These are phyloP conservation scores for Toxotes chatareus DNA, from an alignment of 2,113 vertebrate genomes.

Conservation along the genomic window DNA sequence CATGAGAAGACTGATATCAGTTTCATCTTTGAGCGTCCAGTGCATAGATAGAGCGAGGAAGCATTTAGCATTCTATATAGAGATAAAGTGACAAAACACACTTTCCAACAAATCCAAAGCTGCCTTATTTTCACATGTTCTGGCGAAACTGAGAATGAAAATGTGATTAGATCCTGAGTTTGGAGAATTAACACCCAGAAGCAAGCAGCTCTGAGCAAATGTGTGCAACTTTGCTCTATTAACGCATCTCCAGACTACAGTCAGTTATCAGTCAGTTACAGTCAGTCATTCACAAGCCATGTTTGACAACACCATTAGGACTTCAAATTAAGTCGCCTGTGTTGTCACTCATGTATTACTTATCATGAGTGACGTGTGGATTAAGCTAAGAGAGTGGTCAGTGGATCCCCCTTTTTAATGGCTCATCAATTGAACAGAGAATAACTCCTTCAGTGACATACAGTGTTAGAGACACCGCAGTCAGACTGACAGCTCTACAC, in stretches of 20 bases:
- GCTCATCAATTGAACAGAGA: conserved; percentile 8
- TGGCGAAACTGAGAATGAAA: not conserved
- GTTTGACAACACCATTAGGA: conserved; percentile 6
- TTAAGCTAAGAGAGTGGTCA: conserved; percentile 10
- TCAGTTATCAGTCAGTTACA: not conserved
- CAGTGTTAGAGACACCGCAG: conserved; percentile 15
- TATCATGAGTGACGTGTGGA: not conserved
- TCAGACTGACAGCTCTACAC: conserved; percentile 43
- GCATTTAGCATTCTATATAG: not conserved
- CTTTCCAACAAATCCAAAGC: not conserved
- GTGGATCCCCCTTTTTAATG: not conserved
- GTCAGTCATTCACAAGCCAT: too few species aligned
- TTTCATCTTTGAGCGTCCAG: not conserved
- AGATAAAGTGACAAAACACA: not conserved
- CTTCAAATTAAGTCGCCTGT: not conserved
- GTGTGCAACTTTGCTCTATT: not conserved
- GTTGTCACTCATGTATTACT: conserved; percentile 5
- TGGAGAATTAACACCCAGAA: not conserved
- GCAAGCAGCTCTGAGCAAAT: not conserved
- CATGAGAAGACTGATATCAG: not conserved
- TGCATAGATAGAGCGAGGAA: not conserved
- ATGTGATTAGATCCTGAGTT: not conserved
- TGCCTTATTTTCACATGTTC: not conserved
- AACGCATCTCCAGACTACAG: not conserved
- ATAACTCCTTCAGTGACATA: conserved; percentile 18